Evolutionary conservation across 1,140 invertebrate genomes (phyloP).

Genomic region (Hylaeus anthracinus): DNA sequence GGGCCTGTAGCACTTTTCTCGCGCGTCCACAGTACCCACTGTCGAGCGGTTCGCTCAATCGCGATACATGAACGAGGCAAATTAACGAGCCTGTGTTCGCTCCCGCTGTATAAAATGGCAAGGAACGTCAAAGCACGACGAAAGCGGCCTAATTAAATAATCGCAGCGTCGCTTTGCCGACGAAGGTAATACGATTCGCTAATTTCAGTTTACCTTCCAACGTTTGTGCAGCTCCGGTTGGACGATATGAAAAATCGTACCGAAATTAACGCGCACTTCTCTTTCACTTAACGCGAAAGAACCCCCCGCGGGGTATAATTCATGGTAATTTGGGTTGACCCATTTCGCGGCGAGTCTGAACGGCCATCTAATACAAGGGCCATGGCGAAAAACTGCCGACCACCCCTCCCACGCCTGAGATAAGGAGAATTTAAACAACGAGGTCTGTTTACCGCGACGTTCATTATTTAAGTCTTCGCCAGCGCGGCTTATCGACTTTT

Average conservation of each 20-base stretch:
- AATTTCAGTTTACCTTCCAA: slow-evolving; percentile 19
- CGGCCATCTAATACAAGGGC: slow-evolving; percentile 13
- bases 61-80: neutral
- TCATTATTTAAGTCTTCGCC: slow-evolving; percentile 35
- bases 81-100: slow-evolving; percentile 34
- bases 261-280: slow-evolving; percentile 7
- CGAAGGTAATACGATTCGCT: neutral
- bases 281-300: slow-evolving; percentile 7
- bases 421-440: slow-evolving; percentile 29
- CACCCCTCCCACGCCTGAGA: neutral
- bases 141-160: slow-evolving; percentile 29
- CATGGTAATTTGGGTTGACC: slow-evolving; percentile 24
- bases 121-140: neutral
- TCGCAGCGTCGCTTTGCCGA: neutral
- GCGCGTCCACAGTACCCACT: no score
- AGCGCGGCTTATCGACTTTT: slow-evolving; percentile 50
- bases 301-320: slow-evolving; percentile 1
- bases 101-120: neutral
- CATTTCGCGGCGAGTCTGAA: slow-evolving; percentile 1
- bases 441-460: slow-evolving; percentile 2
- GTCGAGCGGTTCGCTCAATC: no score
- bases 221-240: slow-evolving; percentile 6
- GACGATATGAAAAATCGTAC: slow-evolving; percentile 19
- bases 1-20: no score
- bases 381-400: neutral